Conservation (phyloP, 2,888 invertebrate genomes). For the Hoplodrina ambigua region DNA sequence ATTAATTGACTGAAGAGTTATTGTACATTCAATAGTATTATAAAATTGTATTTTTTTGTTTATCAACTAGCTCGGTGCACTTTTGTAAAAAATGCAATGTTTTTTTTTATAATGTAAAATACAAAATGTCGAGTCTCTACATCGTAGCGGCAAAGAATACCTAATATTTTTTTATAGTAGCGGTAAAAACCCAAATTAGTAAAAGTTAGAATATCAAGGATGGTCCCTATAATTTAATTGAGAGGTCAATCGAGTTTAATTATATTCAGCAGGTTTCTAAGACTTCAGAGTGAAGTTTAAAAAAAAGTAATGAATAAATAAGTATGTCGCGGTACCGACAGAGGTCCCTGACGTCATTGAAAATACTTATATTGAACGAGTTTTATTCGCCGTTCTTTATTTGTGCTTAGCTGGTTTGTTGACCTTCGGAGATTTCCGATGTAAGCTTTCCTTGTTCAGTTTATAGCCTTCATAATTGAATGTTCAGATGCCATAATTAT, state of each 20-base stretch:
- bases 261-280: constrained; percentile 29
- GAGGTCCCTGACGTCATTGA: constrained; percentile 49
- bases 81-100: not conserved
- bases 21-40: not conserved
- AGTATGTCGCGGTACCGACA: constrained; percentile 15
- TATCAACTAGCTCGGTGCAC: not conserved
- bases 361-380: constrained; percentile 44
- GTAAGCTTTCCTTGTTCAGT: constrained; percentile 72
- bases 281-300: not conserved
- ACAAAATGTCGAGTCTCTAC: no score
- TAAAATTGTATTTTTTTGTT: not conserved
- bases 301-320: constrained; percentile 14
- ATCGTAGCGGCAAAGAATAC: not conserved
- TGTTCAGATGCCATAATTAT: constrained; percentile 41
- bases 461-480: constrained; percentile 64
- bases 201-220: not conserved
- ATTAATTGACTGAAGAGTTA: constrained; percentile 3
- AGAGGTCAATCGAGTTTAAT: constrained; percentile 52
- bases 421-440: constrained; percentile 71
- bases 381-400: constrained; percentile 56
- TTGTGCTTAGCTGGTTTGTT: constrained; percentile 64
- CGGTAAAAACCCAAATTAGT: constrained; percentile 6
- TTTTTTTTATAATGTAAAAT: no score
- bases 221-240: constrained; percentile 13
- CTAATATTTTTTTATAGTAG: not conserved